Percentiles rank a stretch among this genome's conserved stretches.
Evolutionary conservation across 1,140 invertebrate species (phyloP).

Genomic region (Augochlora pura): DNA sequence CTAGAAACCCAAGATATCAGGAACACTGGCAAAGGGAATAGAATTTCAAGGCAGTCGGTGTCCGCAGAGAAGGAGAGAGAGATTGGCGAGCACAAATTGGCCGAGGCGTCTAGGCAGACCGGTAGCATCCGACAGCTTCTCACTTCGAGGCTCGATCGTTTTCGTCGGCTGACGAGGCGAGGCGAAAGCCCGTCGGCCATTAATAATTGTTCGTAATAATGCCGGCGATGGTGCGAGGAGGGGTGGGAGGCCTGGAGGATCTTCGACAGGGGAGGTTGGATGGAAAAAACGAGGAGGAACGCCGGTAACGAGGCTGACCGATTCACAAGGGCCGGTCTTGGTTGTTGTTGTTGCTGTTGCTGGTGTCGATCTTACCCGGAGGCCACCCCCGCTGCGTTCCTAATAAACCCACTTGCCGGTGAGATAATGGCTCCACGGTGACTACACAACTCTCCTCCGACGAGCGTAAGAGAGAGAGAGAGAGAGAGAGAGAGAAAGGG

Average conservation of each 20-base stretch:
- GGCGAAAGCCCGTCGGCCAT: constrained; percentile 68
- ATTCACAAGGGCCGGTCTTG: constrained; percentile 50
- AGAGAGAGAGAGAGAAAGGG: background rate
- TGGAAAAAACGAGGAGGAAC: constrained; percentile 52
- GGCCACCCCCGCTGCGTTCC: constrained; percentile 78
- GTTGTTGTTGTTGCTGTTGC: constrained; percentile 39
- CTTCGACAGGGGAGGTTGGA: constrained; percentile 27
- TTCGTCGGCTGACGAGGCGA: constrained; percentile 61
- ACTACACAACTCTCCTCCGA: constrained; percentile 69
- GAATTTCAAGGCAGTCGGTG: too few species aligned
- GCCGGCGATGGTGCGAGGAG: constrained; percentile 24
- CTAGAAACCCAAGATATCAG: too few species aligned
- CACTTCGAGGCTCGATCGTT: constrained; percentile 60
- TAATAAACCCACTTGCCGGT: constrained; percentile 78
- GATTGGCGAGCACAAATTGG: constrained; percentile 46
- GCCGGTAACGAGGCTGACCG: constrained; percentile 70
- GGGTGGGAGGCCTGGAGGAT: background rate
- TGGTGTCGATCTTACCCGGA: constrained; percentile 67
- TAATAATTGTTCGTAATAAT: constrained; percentile 71
- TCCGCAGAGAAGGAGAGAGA: background rate
- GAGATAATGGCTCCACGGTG: constrained; percentile 76
- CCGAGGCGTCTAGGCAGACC: constrained; percentile 62
- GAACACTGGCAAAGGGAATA: too few species aligned
- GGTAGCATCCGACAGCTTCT: constrained; percentile 64
- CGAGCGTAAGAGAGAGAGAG: constrained; percentile 19